Evolutionary conservation across 92 coral and sea anemone genomes (phyloP).

Genomic region (Heteractis magnifica): DNA sequence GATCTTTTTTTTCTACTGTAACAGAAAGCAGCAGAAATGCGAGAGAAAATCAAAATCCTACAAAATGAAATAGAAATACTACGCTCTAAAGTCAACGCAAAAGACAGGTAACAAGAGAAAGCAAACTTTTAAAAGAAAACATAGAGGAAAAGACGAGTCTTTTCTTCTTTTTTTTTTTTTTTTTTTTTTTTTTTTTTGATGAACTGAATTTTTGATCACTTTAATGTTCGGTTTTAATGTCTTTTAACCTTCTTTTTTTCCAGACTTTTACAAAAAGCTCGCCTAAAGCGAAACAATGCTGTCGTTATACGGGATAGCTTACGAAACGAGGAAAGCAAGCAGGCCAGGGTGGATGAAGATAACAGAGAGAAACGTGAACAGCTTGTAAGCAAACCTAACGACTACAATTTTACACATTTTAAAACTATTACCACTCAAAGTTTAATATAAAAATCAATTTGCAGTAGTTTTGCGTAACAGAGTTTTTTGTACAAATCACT

Average conservation of each 20-base stretch:
- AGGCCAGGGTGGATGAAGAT: conserved; percentile 78
- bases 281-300: conserved; percentile 86
- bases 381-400: conserved; percentile 46
- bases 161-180: conserved; percentile 1
- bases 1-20: neutral
- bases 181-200: neutral
- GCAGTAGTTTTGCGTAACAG: neutral
- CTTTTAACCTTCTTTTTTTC: neutral
- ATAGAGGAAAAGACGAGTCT: neutral
- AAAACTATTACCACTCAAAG: too few relatives aligned
- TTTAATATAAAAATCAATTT: too few relatives aligned
- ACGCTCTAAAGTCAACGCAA: conserved; percentile 97
- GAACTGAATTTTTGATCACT: neutral
- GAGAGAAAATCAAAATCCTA: conserved; percentile 94
- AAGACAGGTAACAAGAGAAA: conserved; percentile 71
- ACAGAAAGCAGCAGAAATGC: conserved; percentile 99
- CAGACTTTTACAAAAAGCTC: conserved; percentile 92
- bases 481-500: neutral
- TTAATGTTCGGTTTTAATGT: neutral
- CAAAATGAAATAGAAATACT: conserved; percentile 98
- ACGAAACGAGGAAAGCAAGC: conserved; percentile 92
- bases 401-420: neutral
- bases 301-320: conserved; percentile 95
- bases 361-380: conserved; percentile 94
- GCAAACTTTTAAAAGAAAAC: neutral